Evolutionary conservation across 2,113 vertebrate species (phyloP), one percentile per base, ranked within the genome.

Genomic region (Tragulus kanchil): DNA sequence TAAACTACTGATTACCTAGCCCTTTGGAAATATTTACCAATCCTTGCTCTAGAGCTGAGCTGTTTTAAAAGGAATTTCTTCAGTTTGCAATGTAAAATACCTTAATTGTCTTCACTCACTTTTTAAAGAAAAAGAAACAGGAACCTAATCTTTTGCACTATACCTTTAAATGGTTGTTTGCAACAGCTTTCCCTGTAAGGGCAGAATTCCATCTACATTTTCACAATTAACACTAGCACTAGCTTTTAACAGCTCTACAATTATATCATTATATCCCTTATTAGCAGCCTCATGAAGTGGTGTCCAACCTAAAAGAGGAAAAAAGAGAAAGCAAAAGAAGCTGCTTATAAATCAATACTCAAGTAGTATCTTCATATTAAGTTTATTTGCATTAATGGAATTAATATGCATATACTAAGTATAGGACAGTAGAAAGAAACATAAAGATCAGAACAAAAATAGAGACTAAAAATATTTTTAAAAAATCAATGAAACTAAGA

Each of bases 181-280:
- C 19, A 89, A 99, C 99, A 87, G 99, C 99, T 97, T 99, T n/a
- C n/a, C 98, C 2, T 99, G 99, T 84, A 99, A 98, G 13, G 99
- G 99, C 56, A 98, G 98, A 97, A 98, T 54, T 88, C 99, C 99
- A 94, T 98, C 94, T 19, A 91, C 3, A 85, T 97, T 98, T 98
- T 97, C 98, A 96, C 97, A 98, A 69, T 99, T 99, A 77, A 99
- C 98, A 93, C 98, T 59, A 95, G 99, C 99, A 94, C 99, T 99
- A 4, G 99, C 98, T 97, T 98, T 98, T 96, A 99, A 91, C 78
- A 99, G 98, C 90, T 99, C 99, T 92, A 97, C 81, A 36, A 99
- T 98, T 82, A 99, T 92, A 56, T 99, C 98, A 92, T 85, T 71
- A 95, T 97, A 97, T 56, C 99, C 99, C 6, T 23, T 5, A 2